Percentiles rank a stretch among this genome's conserved stretches.
phyloP scores from a whole-genome alignment of 92 coral and sea anemone genomes.

The Porites lobata region DNA sequence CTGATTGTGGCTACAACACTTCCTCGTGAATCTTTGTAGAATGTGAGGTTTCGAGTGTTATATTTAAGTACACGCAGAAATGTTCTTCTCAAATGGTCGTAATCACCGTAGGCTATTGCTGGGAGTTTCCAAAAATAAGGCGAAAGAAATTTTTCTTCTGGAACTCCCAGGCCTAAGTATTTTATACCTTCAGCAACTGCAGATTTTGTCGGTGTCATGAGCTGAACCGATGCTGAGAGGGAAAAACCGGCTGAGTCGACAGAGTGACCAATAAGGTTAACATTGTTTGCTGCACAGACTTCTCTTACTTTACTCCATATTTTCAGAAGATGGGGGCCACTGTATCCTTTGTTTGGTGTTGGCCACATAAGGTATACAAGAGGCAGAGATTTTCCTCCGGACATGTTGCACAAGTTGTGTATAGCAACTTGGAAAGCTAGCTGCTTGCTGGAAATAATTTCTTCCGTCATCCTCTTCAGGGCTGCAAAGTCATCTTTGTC shows the following conservation, averaged over 20 bases:
- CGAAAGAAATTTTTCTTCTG: conserved; percentile 39
- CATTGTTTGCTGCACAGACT: conserved; percentile 19
- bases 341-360: conserved; percentile 36
- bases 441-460: no score
- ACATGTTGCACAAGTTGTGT: no score
- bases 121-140: conserved; percentile 61
- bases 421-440: no score
- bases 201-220: conserved; percentile 47
- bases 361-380: conserved; percentile 50
- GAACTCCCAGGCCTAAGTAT: conserved; percentile 43
- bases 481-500: no score
- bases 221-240: conserved; percentile 45
- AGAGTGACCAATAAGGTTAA: conserved; percentile 47
- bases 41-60: conserved; percentile 37
- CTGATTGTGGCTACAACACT: conserved; percentile 28
- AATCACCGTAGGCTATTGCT: conserved; percentile 41
- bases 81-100: conserved; percentile 35
- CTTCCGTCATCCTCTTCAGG: no score
- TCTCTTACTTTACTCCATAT: conserved; percentile 32
- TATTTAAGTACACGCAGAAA: conserved; percentile 47
- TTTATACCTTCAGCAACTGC: conserved; percentile 36
- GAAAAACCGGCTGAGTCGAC: conserved; percentile 54
- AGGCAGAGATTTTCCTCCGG: background rate
- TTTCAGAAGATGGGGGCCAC: conserved; percentile 20
- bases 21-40: conserved; percentile 8